These are phyloP conservation scores for Callitettix versicolor DNA, from an alignment of 1,140 invertebrate genomes.

Conservation along the genomic window DNA sequence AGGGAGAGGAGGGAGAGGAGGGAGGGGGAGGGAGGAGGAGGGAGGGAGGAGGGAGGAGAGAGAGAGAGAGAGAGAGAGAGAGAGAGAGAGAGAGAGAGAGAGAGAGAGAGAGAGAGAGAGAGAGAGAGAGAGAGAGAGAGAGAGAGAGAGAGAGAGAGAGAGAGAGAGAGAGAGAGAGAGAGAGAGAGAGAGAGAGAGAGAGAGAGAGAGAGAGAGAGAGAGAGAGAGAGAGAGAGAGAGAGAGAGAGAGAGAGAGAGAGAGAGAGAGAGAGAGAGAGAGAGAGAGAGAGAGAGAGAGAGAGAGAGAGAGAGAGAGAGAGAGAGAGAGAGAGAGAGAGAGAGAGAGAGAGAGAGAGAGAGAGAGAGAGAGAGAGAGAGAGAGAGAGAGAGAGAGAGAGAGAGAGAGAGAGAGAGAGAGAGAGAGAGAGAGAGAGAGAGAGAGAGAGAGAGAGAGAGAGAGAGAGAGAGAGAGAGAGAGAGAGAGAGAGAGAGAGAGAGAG, in stretches of 20 bases:
- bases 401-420: not conserved
- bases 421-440: slow-evolving; percentile 1
- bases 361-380: not conserved
- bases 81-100: not conserved
- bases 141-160: not conserved
- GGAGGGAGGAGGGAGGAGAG: not conserved
- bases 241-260: not conserved
- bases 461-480: not conserved
- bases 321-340: not conserved
- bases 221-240: not conserved
- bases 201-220: not conserved
- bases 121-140: not conserved
- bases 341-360: not conserved
- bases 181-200: not conserved
- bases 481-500: not conserved
- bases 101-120: not conserved
- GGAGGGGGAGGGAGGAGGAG: not conserved
- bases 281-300: not conserved
- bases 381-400: not conserved
- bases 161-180: not conserved
- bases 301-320: not conserved
- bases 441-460: not conserved
- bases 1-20: not conserved
- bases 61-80: not conserved
- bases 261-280: not conserved